A percentile compares a stretch with the other conserved stretches of the same genome.
Conservation (phyloP, 2,797 vertebrate genomes). For the Acrocephalus scirpaceus region DNA sequence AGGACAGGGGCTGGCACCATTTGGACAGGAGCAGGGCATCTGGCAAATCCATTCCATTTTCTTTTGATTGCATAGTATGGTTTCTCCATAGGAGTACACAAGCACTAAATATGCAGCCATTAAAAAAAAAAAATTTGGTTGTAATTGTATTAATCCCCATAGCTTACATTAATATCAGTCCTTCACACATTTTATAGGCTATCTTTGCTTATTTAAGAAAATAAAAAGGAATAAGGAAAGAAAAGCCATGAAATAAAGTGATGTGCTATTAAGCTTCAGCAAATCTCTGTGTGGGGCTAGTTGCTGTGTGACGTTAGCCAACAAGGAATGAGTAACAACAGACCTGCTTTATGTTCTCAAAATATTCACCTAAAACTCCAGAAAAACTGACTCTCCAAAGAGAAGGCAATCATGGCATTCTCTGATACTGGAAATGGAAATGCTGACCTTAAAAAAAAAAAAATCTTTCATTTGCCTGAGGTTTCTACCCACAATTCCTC, state of each 20-base stretch:
- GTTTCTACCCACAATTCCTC: not conserved
- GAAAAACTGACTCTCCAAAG: not conserved
- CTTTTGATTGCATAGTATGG: not conserved
- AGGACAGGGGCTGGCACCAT: not conserved
- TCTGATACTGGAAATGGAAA: not conserved
- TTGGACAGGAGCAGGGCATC: not conserved
- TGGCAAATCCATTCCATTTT: not conserved
- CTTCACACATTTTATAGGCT: not conserved
- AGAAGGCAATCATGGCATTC: not conserved
- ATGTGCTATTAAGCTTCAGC: not conserved
- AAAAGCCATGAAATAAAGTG: not conserved
- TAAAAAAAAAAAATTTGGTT: not conserved
- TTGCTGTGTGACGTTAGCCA: not conserved
- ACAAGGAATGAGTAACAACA: not conserved
- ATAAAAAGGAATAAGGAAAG: not conserved
- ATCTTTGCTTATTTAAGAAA: not conserved
- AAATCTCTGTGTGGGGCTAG: not conserved
- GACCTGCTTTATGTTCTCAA: not conserved
- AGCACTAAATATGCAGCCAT: not conserved
- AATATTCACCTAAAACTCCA: not conserved
- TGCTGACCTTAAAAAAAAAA: not conserved
- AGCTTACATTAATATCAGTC: not conserved
- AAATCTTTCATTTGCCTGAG: not conserved
- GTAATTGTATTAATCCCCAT: not conserved
- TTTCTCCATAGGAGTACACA: not conserved